Evolutionary conservation across 2,113 vertebrate genomes (phyloP).

Genomic region (Ailurus styani): DNA sequence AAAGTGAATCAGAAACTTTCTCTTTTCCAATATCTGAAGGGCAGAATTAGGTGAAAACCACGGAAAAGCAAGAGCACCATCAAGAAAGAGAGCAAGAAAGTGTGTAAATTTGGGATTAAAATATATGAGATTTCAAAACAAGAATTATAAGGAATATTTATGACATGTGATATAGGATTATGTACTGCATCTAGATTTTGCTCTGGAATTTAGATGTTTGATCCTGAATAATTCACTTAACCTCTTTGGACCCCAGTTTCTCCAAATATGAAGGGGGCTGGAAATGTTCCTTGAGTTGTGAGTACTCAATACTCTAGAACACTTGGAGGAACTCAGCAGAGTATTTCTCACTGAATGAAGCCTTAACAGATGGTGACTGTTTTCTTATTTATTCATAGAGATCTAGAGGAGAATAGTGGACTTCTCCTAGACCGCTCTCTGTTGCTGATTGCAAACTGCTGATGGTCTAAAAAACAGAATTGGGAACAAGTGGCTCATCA

Average conservation of each 20-base stretch:
- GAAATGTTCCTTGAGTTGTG: not conserved
- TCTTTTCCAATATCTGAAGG: not conserved
- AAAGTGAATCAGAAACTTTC: not conserved
- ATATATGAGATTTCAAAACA: not conserved
- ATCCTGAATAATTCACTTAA: not conserved
- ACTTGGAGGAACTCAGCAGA: not conserved
- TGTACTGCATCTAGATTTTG: not conserved
- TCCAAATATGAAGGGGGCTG: not conserved
- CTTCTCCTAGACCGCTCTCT: not conserved
- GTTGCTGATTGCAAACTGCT: not conserved
- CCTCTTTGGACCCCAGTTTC: not conserved
- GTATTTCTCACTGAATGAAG: not conserved
- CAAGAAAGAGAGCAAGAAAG: not conserved
- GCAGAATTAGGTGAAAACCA: not conserved
- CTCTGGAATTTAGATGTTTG: not conserved
- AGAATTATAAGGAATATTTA: not conserved
- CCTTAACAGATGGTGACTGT: not conserved
- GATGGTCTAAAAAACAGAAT: not conserved
- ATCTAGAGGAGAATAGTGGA: not conserved
- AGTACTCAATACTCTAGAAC: not conserved
- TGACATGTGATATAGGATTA: not conserved
- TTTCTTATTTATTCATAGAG: not conserved
- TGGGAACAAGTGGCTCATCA: not conserved
- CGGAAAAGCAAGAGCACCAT: not conserved
- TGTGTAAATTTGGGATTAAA: not conserved